phyloP scores from a whole-genome alignment of 1,140 invertebrate genomes.

The Aphis craccivora region DNA sequence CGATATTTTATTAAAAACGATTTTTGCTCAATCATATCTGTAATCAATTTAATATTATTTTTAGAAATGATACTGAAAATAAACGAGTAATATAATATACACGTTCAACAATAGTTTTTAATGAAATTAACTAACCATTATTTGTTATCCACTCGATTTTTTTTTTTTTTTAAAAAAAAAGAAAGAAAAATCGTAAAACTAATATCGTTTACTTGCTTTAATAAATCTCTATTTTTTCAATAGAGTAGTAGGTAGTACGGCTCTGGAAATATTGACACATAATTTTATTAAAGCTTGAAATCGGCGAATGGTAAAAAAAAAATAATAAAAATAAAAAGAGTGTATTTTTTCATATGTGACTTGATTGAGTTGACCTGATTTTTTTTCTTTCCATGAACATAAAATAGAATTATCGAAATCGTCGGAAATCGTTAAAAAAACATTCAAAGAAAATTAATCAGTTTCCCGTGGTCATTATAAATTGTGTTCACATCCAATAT shows the following conservation, averaged over 20 bases:
- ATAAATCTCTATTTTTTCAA: neutral
- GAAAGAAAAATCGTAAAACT: neutral
- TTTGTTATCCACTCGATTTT: neutral
- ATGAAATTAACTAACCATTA: neutral
- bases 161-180: no score
- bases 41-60: no score
- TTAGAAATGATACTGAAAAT: no score
- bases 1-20: neutral
- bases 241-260: neutral
- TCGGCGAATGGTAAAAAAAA: neutral
- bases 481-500: neutral
- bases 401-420: neutral
- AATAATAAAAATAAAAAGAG: neutral
- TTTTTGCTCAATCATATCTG: no score
- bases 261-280: neutral
- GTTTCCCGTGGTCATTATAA: neutral
- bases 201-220: neutral
- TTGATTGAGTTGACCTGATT: neutral
- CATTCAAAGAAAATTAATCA: neutral
- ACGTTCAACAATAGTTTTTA: neutral
- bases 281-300: neutral
- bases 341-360: neutral
- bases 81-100: neutral
- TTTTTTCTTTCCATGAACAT: neutral
- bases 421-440: neutral